Base-by-base conservation (phyloP, 2,797 vertebrate species). In the Enteromius argenteus region DNA sequence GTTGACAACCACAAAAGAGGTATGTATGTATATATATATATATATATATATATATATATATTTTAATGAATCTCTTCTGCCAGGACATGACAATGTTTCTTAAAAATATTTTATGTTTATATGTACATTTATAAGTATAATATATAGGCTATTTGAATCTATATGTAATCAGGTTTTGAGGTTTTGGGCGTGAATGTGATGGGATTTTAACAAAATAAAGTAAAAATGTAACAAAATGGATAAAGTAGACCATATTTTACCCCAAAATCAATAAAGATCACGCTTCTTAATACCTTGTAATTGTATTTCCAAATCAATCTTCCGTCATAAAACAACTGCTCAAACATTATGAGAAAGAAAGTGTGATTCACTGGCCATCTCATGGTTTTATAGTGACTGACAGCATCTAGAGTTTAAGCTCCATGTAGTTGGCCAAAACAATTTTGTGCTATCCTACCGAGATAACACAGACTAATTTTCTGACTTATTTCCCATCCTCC, bases 401-500 rank as follows among this genome's bases (percentile, higher is more conserved):
- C 66, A 68, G 35, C 64, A 35, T 71, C 49, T 14, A 71, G 74
- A 71, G 71, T 79, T 72, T 72, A 71, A 62, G 75, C 67, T 78
- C 66, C 53, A 27, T 35, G 51, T 51, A 46, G 64, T 19, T 62
- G 66, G 75, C 37, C 30, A 49, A 84, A 84, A 84, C 66, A 78
- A 84, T 62, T 51, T 71, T 30, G 11, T 9, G 14, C 83, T 72
- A 64, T 42, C 39, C 64, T 46, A 27, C 64, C 4, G 19, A 84
- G 83, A 84, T 84, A 84, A 72, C 67, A 60, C 75, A 5, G 30
- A 39, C 66, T 62, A 23, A 81, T 75, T 84, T 76, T 44, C 78
- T 1, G 46, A 60, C 69, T 74, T 83, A 64, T 68, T 74, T 71
- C 83, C 67, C 23, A 79, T 79, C 62, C 19, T 23, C 60, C 32